Base-by-base conservation (phyloP, 2,888 invertebrate genomes). In the Ochropleura plecta region DNA sequence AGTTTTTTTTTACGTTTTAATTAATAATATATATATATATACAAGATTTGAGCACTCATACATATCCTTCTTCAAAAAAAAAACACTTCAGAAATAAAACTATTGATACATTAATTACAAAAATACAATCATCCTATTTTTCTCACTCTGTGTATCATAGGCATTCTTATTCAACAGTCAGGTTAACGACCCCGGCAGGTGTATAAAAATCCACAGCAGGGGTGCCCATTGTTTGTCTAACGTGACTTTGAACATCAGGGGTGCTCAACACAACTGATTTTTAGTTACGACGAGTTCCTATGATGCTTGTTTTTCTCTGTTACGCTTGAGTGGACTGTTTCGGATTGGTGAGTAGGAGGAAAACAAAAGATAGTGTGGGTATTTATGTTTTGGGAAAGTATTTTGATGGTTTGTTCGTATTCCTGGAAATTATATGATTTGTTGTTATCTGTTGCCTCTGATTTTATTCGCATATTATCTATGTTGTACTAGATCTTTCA, bases 121-220 rank as follows among this genome's bases (percentile, higher is more conserved):
- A 44, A 30, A 40, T 14, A 40, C 63, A 20, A 66, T 49, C 53
- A 9, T 20, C 20, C 9, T 64, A 71, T 62, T 49, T 77, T 7
- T 3, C 1, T 0, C 42, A 0, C 82, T 12, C 63, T 84, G 80
- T 86, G 86, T 88, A 81, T 84, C 80, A 76, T 70, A 79, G 78
- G 75, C 76, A 76, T 84, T 82, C 75, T 83, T 75, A 85, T 80
- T 82, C 87, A 82, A 57, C 73, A 44, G 66, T 10, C 65, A 72
- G 88, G 73, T 76, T 86, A 88, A 80, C 42, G 85, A 88, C 89
- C 88, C 40, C 74, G 44, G 42, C 88, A 88, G 87, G 84, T 88
- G 84, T 87, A 88, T 86, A 88, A 84, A 87, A 88, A 83, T 80
- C 82, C 76, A 73, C 80, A 76, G 79, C 55, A 73, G 77, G 78